Percentiles rank a stretch among this genome's conserved stretches.
These are phyloP conservation scores for Thamnophis elegans DNA, from an alignment of 2,797 vertebrate species.

Conservation along the genomic window DNA sequence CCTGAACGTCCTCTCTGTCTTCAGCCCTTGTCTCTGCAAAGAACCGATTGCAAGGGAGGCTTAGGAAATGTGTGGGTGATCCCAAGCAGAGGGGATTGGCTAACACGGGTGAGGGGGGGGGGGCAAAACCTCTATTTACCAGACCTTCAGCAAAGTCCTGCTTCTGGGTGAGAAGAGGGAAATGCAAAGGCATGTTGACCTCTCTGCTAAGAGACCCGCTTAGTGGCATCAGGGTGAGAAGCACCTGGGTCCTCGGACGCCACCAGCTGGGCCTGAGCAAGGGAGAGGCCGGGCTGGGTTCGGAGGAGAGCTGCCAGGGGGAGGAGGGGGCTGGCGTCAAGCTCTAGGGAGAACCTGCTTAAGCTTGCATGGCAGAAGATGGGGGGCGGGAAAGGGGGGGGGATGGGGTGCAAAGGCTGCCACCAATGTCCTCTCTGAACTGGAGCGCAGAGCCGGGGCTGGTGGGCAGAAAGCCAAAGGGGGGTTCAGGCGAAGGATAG, in stretches of 20 bases:
- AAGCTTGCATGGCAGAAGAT: not conserved
- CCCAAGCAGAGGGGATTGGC: not conserved
- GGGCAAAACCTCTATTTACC: not conserved
- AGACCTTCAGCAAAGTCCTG: not conserved
- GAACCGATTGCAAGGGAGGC: not conserved
- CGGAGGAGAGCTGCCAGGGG: not conserved
- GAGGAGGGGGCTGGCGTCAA: not conserved
- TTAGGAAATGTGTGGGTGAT: not conserved
- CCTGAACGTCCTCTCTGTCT: not conserved
- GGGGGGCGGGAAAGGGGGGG: not conserved
- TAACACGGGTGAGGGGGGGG: not conserved
- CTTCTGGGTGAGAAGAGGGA: not conserved
- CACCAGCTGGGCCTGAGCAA: not conserved
- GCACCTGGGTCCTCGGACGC: too few relatives aligned
- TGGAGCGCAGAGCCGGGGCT: not conserved
- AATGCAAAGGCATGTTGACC: not conserved
- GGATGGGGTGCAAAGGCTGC: not conserved
- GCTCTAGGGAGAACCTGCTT: not conserved
- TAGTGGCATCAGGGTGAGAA: not conserved
- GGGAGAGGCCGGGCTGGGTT: not conserved
- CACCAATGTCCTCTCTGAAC: not conserved
- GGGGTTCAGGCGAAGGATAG: not conserved
- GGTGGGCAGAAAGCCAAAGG: not conserved
- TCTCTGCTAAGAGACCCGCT: not conserved
- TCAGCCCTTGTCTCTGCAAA: not conserved